Base-by-base conservation (phyloP, 2,888 invertebrate genomes). In the Archips crataeganus region DNA sequence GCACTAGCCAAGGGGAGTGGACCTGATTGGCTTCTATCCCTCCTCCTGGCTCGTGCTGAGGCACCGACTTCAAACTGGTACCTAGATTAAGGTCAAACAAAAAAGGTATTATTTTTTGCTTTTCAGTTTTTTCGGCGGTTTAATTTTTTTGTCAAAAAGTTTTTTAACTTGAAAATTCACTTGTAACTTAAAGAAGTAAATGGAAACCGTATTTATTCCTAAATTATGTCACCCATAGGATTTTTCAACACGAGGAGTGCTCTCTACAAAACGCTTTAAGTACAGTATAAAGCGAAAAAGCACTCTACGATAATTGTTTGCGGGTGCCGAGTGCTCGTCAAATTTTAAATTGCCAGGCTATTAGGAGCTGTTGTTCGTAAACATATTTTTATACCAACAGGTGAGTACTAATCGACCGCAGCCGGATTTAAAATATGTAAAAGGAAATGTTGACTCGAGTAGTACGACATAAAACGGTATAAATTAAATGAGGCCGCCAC, bases 241-340 rank as follows among this genome's bases (percentile, higher is more conserved):
- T 49, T 5, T 13, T 9, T n/a, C 2, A 36, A 60, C 34, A 13
- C 10, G n/a, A 39, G n/a, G 65, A 51, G 64, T n/a, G 36, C 34
- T 34, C 51, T 15, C 11, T 36, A 65, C 32, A 49, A 51, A 23
- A 15, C 36, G 36, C 47, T 63, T 23, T 34, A 39, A 60, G 59
- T 39, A 60, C 60, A 47, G 59, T 64, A 49, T 62, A 64, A 60
- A 63, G 70, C 64, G 64, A 64, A 66, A 72, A 57, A 72, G 72
- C 68, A 68, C 72, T 75, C 70, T 65, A 39, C 72, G 67, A 71
- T 75, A 71, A 75, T 74, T 77, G 69, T 75, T 66, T n/a, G 45
- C 47, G 65, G 39, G 69, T 63, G 65, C 61, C 42, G 45, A 47
- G 70, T 42, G 72, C 65, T 75, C 57, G 75, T 68, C 76, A 75